These are phyloP conservation scores for Melieria omissa DNA, from an alignment of 2,888 invertebrate genomes.

Conservation along the genomic window DNA sequence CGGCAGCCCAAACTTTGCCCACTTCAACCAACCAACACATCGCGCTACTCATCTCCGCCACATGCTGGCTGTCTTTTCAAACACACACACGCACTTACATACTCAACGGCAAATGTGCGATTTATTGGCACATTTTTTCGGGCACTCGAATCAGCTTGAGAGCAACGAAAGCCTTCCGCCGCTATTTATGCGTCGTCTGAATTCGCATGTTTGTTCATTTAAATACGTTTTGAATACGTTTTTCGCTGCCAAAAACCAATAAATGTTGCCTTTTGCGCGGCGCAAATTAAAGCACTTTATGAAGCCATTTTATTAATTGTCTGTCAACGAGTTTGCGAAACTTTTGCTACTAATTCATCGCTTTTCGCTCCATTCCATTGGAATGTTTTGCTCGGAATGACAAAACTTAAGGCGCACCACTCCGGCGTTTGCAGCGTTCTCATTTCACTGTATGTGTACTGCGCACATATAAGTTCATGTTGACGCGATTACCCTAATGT, in stretches of 20 bases:
- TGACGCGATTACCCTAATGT: too few relatives aligned
- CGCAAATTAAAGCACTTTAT: not conserved
- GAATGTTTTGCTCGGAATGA: too few relatives aligned
- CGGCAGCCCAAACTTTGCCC: too few relatives aligned
- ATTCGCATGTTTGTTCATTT: not conserved
- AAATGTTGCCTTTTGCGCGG: not conserved
- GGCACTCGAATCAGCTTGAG: not conserved
- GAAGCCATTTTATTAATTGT: not conserved
- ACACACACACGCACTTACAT: not conserved
- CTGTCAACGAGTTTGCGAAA: not conserved
- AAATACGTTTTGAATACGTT: not conserved
- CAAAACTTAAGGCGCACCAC: too few relatives aligned
- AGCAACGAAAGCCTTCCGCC: conserved; percentile 1
- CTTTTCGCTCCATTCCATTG: too few relatives aligned
- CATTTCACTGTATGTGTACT: too few relatives aligned
- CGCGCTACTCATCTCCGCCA: not conserved
- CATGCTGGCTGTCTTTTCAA: not conserved
- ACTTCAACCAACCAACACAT: too few relatives aligned
- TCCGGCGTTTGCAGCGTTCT: too few relatives aligned
- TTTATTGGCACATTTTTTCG: conserved; percentile 22
- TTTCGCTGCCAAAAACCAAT: not conserved
- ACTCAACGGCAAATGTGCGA: not conserved
- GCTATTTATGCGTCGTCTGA: not conserved
- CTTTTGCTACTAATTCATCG: too few relatives aligned
- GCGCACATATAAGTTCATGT: too few relatives aligned